phyloP scores from a whole-genome alignment of 2,113 vertebrate species.

The Raja brachyura region DNA sequence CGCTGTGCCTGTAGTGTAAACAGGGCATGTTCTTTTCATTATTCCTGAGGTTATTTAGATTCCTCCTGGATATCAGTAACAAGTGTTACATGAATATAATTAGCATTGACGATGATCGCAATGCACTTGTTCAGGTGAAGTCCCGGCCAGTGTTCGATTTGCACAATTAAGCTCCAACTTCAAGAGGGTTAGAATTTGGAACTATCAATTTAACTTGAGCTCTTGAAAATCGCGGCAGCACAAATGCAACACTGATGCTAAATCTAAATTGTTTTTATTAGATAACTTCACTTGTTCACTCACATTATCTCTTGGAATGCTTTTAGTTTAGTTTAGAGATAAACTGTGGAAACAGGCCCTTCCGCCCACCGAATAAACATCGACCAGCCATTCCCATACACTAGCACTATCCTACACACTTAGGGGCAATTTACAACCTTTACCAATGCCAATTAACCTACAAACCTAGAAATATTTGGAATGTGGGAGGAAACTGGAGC shows the following conservation, averaged over 20 bases:
- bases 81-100: not conserved
- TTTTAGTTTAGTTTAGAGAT: no score
- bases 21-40: constrained; percentile 37
- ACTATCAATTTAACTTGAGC: not conserved
- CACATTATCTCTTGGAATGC: not conserved
- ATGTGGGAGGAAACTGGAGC: no score
- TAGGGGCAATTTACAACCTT: no score
- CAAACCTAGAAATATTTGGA: no score
- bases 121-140: not conserved
- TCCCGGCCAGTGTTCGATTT: not conserved
- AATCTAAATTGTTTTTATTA: not conserved
- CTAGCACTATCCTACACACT: no score
- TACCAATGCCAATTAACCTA: no score
- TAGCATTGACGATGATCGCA: not conserved
- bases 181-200: not conserved
- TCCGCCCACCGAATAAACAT: no score
- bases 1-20: constrained; percentile 22
- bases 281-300: not conserved
- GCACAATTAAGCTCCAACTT: not conserved
- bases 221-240: no score
- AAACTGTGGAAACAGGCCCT: no score
- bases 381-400: no score
- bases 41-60: constrained; percentile 9
- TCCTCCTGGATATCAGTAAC: not conserved
- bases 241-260: not conserved